A percentile compares a stretch with the other conserved stretches of the same genome.
These are phyloP conservation scores for Rhaphigaster nebulosa DNA, from an alignment of 2,888 invertebrate genomes.

Conservation along the genomic window DNA sequence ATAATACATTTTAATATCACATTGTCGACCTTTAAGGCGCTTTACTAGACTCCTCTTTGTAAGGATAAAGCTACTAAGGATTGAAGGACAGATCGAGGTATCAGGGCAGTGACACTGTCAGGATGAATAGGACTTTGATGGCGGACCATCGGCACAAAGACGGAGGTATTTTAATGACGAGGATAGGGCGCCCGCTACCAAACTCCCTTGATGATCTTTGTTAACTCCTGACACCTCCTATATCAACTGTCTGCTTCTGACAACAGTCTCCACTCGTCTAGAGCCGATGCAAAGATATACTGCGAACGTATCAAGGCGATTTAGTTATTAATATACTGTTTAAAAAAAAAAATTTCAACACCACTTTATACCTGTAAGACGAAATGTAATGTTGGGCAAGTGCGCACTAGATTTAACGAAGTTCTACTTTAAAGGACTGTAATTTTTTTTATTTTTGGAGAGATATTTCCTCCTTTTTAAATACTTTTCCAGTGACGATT, in stretches of 20 bases:
- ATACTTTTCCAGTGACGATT: too few relatives aligned
- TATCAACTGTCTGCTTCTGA: not conserved
- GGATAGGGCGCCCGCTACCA: slow-evolving; percentile 45
- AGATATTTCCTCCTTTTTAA: too few relatives aligned
- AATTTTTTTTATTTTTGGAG: too few relatives aligned
- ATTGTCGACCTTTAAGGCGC: not conserved
- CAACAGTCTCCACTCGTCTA: not conserved
- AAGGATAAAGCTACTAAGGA: not conserved
- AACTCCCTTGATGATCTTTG: slow-evolving; percentile 19
- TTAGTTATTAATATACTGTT: not conserved
- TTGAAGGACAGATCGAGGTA: not conserved
- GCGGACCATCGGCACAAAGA: not conserved
- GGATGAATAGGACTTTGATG: slow-evolving; percentile 53
- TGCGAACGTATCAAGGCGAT: not conserved
- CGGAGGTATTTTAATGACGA: slow-evolving; percentile 53
- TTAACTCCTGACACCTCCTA: not conserved
- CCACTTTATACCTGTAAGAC: too few relatives aligned
- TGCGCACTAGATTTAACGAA: too few relatives aligned
- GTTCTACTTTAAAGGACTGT: too few relatives aligned
- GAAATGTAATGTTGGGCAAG: too few relatives aligned
- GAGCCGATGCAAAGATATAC: not conserved
- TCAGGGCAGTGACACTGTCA: slow-evolving; percentile 38
- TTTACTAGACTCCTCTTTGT: not conserved
- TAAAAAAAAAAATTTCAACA: too few relatives aligned
- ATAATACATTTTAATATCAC: too few relatives aligned